These are phyloP conservation scores for Diloba caeruleocephala DNA, from an alignment of 2,888 invertebrate species.

Conservation along the genomic window DNA sequence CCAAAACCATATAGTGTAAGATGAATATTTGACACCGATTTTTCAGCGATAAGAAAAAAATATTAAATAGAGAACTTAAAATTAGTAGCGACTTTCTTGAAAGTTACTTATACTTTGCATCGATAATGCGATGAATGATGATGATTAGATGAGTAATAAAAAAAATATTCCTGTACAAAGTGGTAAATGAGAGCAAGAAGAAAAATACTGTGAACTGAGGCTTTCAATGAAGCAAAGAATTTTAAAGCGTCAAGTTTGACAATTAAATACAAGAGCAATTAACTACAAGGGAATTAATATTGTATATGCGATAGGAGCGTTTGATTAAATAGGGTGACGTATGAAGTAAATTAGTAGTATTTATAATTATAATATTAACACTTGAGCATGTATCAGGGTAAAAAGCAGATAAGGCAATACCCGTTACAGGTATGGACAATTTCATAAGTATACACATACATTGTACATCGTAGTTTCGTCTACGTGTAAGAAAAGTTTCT, in stretches of 20 bases:
- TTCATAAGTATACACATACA: too few relatives aligned
- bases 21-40: slow-evolving; percentile 36
- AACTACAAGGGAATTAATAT: neutral
- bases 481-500: slow-evolving; percentile 15
- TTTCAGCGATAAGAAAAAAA: neutral
- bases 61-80: slow-evolving; percentile 8
- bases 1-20: slow-evolving; percentile 9
- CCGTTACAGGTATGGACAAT: slow-evolving; percentile 1
- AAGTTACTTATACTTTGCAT: too few relatives aligned
- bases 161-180: too few relatives aligned
- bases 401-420: slow-evolving; percentile 4
- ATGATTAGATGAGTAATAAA: too few relatives aligned
- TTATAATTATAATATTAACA: neutral
- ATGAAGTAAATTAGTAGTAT: slow-evolving; percentile 15
- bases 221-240: too few relatives aligned
- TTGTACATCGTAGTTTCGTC: slow-evolving; percentile 15
- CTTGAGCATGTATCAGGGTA: slow-evolving; percentile 1
- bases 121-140: too few relatives aligned
- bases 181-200: too few relatives aligned
- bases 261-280: too few relatives aligned
- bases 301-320: slow-evolving; percentile 1
- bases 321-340: neutral
- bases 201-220: too few relatives aligned
- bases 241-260: too few relatives aligned
- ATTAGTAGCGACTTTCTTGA: neutral